Conservation (phyloP, 2,888 invertebrate genomes). For the Falcaria lacertinaria region DNA sequence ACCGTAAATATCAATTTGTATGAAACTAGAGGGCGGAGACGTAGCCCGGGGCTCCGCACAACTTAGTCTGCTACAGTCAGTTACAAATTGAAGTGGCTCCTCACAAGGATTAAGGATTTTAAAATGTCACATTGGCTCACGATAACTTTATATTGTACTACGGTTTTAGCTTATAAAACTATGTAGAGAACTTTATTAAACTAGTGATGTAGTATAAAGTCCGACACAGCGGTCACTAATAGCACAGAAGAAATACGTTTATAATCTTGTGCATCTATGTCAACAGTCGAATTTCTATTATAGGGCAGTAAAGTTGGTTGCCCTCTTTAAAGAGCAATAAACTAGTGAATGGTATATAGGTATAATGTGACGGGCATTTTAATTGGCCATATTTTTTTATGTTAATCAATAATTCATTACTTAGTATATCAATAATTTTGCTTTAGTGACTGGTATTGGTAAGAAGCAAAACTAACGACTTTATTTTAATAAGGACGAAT, state of each 20-base stretch:
- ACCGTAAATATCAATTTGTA: constrained; percentile 80
- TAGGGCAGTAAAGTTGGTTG: constrained; percentile 5
- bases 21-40: constrained; percentile 71
- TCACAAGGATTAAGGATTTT: constrained; percentile 58
- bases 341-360: constrained; percentile 2
- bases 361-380: constrained; percentile 1
- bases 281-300: constrained; percentile 13
- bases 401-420: too few relatives aligned
- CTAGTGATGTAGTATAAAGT: constrained; percentile 12
- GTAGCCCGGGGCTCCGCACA: constrained; percentile 40
- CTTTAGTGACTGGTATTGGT: too few relatives aligned
- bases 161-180: constrained; percentile 34
- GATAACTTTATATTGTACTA: constrained; percentile 47
- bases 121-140: constrained; percentile 42
- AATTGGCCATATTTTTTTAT: background rate
- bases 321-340: constrained; percentile 5
- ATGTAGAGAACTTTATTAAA: constrained; percentile 12
- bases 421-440: too few relatives aligned
- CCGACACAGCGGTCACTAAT: constrained; percentile 12
- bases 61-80: constrained; percentile 55
- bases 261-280: constrained; percentile 14
- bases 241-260: too few relatives aligned
- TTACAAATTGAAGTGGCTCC: constrained; percentile 67
- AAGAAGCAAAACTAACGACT: too few relatives aligned
- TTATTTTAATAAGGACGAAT: too few relatives aligned